Evolutionary conservation across 2,888 invertebrate genomes (phyloP).

Genomic region (Meghimatium bilineatum): DNA sequence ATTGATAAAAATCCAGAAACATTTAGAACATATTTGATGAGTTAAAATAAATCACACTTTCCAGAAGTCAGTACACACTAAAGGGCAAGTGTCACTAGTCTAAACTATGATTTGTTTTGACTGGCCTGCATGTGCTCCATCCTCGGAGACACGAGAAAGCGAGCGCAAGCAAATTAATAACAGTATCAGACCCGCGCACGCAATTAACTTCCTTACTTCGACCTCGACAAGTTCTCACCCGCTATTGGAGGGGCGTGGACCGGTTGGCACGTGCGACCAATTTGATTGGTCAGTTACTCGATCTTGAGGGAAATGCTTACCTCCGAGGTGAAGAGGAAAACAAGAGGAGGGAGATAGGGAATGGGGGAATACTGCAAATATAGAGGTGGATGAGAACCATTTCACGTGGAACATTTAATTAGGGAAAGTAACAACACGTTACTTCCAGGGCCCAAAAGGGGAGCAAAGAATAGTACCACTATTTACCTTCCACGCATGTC

Average conservation of each 20-base stretch:
- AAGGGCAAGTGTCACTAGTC: background rate
- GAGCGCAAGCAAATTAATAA: constrained; percentile 25
- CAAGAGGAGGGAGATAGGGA: background rate
- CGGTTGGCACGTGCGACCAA: constrained; percentile 23
- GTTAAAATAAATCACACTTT: background rate
- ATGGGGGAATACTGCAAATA: background rate
- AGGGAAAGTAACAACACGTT: no score
- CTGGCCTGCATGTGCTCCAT: background rate
- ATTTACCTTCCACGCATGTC: no score
- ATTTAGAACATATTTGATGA: background rate
- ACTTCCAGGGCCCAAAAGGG: no score
- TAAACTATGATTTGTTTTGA: background rate
- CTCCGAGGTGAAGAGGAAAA: background rate
- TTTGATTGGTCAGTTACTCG: constrained; percentile 32
- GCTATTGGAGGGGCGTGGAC: constrained; percentile 19
- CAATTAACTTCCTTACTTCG: background rate
- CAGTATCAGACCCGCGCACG: constrained; percentile 20
- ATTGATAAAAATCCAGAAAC: no score
- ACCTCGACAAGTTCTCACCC: background rate
- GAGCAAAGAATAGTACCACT: no score
- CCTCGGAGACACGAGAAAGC: background rate
- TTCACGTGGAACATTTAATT: no score
- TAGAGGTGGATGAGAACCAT: no score
- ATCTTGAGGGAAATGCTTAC: background rate
- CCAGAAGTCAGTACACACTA: background rate